phyloP scores from a whole-genome alignment of 2,888 invertebrate species.

The Nematopogon swammerdamellus region DNA sequence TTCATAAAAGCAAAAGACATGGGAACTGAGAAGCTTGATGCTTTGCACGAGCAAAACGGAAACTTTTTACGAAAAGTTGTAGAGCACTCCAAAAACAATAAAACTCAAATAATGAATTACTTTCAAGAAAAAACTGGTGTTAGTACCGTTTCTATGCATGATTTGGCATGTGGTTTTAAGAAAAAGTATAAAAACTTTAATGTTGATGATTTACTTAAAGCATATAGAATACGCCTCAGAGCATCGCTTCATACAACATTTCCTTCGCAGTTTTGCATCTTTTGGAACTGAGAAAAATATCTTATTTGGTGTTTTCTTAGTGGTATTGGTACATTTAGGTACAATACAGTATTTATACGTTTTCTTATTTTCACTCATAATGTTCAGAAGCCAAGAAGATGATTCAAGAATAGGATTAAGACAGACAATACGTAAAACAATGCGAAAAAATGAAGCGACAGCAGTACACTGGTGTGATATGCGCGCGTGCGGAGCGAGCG shows the following conservation, averaged over 20 bases:
- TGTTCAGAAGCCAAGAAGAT: neutral
- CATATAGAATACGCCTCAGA: too few relatives aligned
- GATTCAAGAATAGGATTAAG: too few relatives aligned
- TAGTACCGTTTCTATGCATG: neutral
- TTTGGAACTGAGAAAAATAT: constrained; percentile 2
- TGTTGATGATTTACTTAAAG: neutral
- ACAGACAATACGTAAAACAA: too few relatives aligned
- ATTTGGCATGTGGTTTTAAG: neutral
- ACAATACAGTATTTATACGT: constrained; percentile 1
- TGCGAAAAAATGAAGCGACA: too few relatives aligned
- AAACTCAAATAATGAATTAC: neutral
- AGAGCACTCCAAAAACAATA: neutral
- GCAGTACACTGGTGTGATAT: too few relatives aligned
- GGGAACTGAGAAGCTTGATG: neutral
- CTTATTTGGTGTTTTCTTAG: constrained; percentile 1
- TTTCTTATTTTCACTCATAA: neutral
- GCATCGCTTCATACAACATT: too few relatives aligned
- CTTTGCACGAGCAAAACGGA: neutral
- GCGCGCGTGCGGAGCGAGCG: too few relatives aligned
- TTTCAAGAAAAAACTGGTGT: neutral
- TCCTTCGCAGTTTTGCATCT: constrained; percentile 1
- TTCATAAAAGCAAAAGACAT: constrained; percentile 9
- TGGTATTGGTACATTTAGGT: too few relatives aligned
- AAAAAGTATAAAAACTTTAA: neutral
- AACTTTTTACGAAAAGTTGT: neutral